Base-by-base conservation (phyloP, 2,797 vertebrate genomes). In the Sandelia bainsii region DNA sequence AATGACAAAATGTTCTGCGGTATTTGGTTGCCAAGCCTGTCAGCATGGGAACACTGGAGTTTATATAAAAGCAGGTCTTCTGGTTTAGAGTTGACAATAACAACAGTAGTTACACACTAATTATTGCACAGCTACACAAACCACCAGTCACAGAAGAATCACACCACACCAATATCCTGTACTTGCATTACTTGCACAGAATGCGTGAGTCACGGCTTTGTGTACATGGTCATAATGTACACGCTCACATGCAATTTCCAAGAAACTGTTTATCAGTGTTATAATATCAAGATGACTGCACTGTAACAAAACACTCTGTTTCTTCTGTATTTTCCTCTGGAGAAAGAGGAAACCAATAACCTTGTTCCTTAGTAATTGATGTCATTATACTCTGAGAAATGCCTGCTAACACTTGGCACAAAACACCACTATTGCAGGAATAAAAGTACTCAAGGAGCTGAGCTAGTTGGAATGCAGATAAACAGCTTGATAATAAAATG, bases 181-280 rank as follows among this genome's bases (percentile, higher is more conserved):
- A 19, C 45, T 45, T 44, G 53, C 19, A 44, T 16, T 61, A 1
- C 75, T 65, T 59, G 27, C 52, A 59, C 6, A 45, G 16, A 39
- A 54, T 34, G n/a, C 59, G 20, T 22, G 29, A 54, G 65, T 62
- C 62, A 22, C 20, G 42, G 2, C n/a, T 72, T 54, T 78, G 54
- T 81, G 61, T 75, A 80, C 52, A 60, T 57, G 68, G 25, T 39
- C 68, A 75, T 0, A 29, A 3, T 17, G 12, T 3, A 48, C 19
- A 22, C 16, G n/a, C 25, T 45, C 65, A 49, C 59, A 20, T 52
- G 13, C 4, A 2, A 50, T 44, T 66, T 51, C 19, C 34, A 23
- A 27, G 25, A 23, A 63, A 27, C 4, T 50, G 57, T 60, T 67
- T 8, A 20, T 61, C 39, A 22, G 20, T 22, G 0, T 52, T 10